A percentile compares a stretch with the other conserved stretches of the same genome.
Conservation (phyloP, 2,888 invertebrate genomes). For the Copidosoma aretas region DNA sequence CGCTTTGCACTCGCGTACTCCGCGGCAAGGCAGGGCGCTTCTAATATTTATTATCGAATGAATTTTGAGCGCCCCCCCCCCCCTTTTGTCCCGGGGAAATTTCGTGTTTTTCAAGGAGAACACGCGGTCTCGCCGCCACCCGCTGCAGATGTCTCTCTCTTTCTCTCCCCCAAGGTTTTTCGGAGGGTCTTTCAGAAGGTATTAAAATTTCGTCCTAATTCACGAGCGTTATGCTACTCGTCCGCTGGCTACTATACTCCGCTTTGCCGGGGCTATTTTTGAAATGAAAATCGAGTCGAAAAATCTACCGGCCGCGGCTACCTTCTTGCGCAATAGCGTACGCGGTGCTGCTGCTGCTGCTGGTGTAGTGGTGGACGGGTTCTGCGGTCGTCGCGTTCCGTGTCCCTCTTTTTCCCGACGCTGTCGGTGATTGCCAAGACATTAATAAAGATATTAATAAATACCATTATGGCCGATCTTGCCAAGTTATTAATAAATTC, state of each 20-base stretch:
- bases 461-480: not conserved
- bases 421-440: not conserved
- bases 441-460: slow-evolving; percentile 3
- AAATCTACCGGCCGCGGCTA: too few relatives aligned
- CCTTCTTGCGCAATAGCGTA: not conserved
- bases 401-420: not conserved
- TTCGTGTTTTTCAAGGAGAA: not conserved
- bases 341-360: too few relatives aligned
- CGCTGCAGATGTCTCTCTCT: too few relatives aligned
- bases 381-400: not conserved
- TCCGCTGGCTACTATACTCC: too few relatives aligned
- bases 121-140: not conserved
- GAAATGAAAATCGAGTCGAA: not conserved
- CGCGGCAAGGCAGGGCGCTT: slow-evolving; percentile 13
- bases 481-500: not conserved
- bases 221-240: not conserved
- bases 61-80: slow-evolving; percentile 14
- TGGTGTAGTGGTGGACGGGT: too few relatives aligned
- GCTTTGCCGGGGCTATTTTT: not conserved
- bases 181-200: too few relatives aligned
- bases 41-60: slow-evolving; percentile 37
- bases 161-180: not conserved
- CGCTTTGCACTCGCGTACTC: slow-evolving; percentile 21
- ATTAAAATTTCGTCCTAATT: not conserved
- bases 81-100: not conserved